Evolutionary conservation across 2,888 invertebrate species (phyloP).

Genomic region (Pachycephus smyrnensis): DNA sequence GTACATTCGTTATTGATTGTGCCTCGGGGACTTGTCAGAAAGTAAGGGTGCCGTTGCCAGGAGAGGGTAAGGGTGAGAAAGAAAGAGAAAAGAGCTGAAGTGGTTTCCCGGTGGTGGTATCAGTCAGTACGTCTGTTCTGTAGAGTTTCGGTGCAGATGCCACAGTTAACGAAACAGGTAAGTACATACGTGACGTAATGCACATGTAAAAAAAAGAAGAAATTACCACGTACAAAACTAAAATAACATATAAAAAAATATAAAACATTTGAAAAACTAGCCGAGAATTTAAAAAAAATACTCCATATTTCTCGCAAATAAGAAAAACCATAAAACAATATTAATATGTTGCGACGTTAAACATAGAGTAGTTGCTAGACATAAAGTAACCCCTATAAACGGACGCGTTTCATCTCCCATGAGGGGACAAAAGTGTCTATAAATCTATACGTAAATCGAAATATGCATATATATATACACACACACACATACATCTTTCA

Average conservation of each 20-base stretch:
- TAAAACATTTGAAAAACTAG: no score
- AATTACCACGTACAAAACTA: neutral
- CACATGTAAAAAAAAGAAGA: neutral
- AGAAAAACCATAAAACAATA: neutral
- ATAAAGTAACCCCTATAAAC: neutral
- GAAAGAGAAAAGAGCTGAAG: conserved; percentile 38
- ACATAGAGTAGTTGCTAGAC: neutral
- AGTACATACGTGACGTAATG: conserved; percentile 36
- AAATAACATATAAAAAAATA: neutral
- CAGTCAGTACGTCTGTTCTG: conserved; percentile 51
- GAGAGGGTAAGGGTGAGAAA: conserved; percentile 23
- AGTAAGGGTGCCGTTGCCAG: conserved; percentile 25
- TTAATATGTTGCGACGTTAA: neutral
- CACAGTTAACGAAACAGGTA: conserved; percentile 44
- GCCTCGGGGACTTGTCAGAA: conserved; percentile 43
- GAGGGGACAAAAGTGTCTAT: neutral
- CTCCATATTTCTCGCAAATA: neutral
- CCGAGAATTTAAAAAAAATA: neutral
- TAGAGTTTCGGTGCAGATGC: conserved; percentile 10
- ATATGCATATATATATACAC: neutral
- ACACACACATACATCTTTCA: no score
- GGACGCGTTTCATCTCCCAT: neutral
- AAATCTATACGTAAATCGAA: neutral
- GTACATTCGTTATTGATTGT: conserved; percentile 53
- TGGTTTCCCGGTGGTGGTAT: conserved; percentile 54